Base-by-base conservation (phyloP, 1,140 invertebrate species). In the Papilio xuthus region DNA sequence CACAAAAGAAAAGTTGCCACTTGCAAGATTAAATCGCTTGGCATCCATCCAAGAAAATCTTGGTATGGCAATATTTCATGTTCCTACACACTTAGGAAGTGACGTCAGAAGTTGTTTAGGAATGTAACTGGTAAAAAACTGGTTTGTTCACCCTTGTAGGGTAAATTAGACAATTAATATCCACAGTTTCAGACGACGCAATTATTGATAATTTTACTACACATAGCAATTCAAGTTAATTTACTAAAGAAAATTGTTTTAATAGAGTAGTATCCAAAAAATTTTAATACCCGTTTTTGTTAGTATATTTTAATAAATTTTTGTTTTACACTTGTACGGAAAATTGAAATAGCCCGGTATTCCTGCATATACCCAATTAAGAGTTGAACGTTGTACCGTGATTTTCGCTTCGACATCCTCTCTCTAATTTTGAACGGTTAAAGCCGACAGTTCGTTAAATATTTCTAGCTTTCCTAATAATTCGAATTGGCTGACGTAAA, bases 1-100 rank as follows among this genome's bases (percentile, higher is more conserved):
- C 26, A 63, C 60, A 63, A 63, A 63, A 63, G 60, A 63, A 63
- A 63, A 63, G 60, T 63, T 63, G 60, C 60, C 60, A 63, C 60
- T 63, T 28, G 60, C 60, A 12, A 63, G 60, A 63, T 63, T 63
- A 63, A 63, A 63, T 63, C 23, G 60, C 60, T 28, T 63, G 60
- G 60, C 60, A 13, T 63, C 60, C 60, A 63, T 63, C 60, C 60
- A 63, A 63, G 60, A 63, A 63, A 28, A 63, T 63, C 60, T 63
- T 63, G 13, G 60, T 63, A 63, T 28, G 23, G 60, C 60, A 28
- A 63, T 63, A 63, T 63, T 28, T 63, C 60, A 28, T 63, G 26
- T 63, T 28, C 13, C 12, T 63, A 63, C 23, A 63, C 56, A 63
- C 56, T 63, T 26, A 56, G 53, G 53, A 56, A 26, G 56, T 63